These are phyloP conservation scores for Torymus tubicola DNA, from an alignment of 2,888 invertebrate species.

Conservation along the genomic window DNA sequence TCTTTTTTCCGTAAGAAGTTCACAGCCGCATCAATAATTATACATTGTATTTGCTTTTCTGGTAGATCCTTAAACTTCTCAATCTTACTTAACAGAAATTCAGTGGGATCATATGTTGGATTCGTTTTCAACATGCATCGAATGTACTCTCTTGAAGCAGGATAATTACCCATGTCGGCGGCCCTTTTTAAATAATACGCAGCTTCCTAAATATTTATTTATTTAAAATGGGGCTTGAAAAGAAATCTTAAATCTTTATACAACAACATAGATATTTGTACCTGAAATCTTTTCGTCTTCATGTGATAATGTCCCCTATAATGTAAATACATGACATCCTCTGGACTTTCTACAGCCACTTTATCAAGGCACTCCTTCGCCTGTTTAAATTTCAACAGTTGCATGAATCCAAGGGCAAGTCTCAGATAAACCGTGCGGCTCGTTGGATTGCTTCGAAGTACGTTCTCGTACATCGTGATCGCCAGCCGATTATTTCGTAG, in stretches of 20 bases:
- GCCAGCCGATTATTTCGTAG: background rate
- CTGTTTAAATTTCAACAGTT: background rate
- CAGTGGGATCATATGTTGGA: constrained; percentile 1
- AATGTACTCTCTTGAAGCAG: constrained; percentile 26
- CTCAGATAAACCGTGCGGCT: constrained; percentile 29
- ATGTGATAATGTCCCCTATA: constrained; percentile 41
- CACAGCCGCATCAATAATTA: constrained; percentile 26
- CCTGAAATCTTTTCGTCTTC: constrained; percentile 22
- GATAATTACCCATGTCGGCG: constrained; percentile 13
- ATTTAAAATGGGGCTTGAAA: background rate
- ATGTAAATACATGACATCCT: constrained; percentile 36
- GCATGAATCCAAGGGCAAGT: constrained; percentile 39
- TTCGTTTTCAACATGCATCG: constrained; percentile 15
- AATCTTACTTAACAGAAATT: constrained; percentile 11
- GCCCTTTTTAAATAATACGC: constrained; percentile 38
- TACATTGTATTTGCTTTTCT: constrained; percentile 28
- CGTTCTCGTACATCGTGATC: constrained; percentile 29
- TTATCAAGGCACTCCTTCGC: constrained; percentile 35
- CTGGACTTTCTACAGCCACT: background rate
- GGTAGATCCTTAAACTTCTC: constrained; percentile 27
- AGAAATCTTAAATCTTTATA: background rate
- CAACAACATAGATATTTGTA: too few species aligned
- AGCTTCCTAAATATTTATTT: constrained; percentile 28
- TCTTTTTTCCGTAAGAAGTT: constrained; percentile 11
- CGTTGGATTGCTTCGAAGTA: constrained; percentile 9